Percentiles rank a stretch among this genome's conserved stretches.
Conservation (phyloP, 1,140 invertebrate genomes). For the Hyphantria cunea region DNA sequence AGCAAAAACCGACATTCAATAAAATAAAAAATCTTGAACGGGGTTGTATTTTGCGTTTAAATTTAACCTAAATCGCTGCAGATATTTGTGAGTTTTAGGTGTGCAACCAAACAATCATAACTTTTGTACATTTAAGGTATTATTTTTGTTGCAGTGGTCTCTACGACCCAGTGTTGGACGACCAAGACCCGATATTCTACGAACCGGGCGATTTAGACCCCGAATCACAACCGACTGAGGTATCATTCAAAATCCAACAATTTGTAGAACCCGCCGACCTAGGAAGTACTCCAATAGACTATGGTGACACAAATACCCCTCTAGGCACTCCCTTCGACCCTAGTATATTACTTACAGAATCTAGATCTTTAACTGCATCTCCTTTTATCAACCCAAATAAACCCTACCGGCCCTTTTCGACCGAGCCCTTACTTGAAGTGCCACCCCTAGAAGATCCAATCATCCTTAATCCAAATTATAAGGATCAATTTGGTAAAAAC, state of each 20-base stretch:
- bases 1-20: too few relatives aligned
- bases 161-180: constrained; percentile 64
- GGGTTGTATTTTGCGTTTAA: too few relatives aligned
- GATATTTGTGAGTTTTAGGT: too few relatives aligned
- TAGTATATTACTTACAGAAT: constrained; percentile 10
- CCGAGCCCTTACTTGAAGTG: constrained; percentile 48
- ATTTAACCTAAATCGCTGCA: too few relatives aligned
- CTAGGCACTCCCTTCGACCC: background rate
- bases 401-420: constrained; percentile 63
- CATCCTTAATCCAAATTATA: constrained; percentile 59
- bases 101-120: too few relatives aligned
- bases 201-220: constrained; percentile 59
- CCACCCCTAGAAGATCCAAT: constrained; percentile 63
- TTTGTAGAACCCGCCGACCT: constrained; percentile 37
- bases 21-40: too few relatives aligned
- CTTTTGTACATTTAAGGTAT: too few relatives aligned
- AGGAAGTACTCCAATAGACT: constrained; percentile 5
- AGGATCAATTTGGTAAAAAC: constrained; percentile 47
- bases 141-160: constrained; percentile 58
- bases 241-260: constrained; percentile 50
- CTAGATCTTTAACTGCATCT: constrained; percentile 49
- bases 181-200: constrained; percentile 55
- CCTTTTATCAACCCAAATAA: constrained; percentile 47
- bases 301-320: background rate
- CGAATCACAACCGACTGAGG: constrained; percentile 56